These are phyloP conservation scores for Paracentrotus lividus DNA, from an alignment of 53 echinoderm and acorn worm species.

Conservation along the genomic window DNA sequence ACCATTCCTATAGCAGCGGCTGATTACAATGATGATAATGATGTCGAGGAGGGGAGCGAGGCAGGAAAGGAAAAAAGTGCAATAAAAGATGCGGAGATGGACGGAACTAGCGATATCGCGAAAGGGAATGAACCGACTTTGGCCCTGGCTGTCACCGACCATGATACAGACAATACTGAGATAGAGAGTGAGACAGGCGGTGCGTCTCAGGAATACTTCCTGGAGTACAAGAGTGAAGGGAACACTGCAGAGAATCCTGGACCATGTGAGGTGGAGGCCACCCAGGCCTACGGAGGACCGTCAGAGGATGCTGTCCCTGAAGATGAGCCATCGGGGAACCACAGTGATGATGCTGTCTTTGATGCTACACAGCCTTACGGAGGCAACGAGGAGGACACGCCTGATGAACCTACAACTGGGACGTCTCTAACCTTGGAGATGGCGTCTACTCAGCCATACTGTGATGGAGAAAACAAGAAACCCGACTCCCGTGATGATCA, in stretches of 20 bases:
- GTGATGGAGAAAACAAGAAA: background rate
- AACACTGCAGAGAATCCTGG: background rate
- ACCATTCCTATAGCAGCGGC: slow-evolving; percentile 17
- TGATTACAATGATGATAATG: slow-evolving; percentile 60
- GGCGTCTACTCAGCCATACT: background rate
- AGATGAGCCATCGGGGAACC: background rate
- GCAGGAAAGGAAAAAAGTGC: background rate
- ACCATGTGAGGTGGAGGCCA: slow-evolving; percentile 42
- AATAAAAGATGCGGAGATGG: background rate
- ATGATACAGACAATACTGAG: slow-evolving; percentile 21
- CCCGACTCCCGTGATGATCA: background rate
- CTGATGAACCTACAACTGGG: background rate
- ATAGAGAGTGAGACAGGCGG: background rate
- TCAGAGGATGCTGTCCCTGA: slow-evolving; percentile 1
- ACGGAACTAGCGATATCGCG: background rate
- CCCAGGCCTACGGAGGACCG: slow-evolving; percentile 40
- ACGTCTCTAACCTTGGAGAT: background rate
- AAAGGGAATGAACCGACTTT: background rate
- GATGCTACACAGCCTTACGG: slow-evolving; percentile 73
- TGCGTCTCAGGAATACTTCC: slow-evolving; percentile 34
- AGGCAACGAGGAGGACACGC: background rate
- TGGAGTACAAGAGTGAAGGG: background rate
- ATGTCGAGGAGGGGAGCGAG: slow-evolving; percentile 7
- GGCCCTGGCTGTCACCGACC: background rate
- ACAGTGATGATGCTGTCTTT: background rate